A percentile compares a stretch with the other conserved stretches of the same genome.
Evolutionary conservation across 2,888 invertebrate genomes (phyloP).

Genomic region (Microctonus hyperodae): DNA sequence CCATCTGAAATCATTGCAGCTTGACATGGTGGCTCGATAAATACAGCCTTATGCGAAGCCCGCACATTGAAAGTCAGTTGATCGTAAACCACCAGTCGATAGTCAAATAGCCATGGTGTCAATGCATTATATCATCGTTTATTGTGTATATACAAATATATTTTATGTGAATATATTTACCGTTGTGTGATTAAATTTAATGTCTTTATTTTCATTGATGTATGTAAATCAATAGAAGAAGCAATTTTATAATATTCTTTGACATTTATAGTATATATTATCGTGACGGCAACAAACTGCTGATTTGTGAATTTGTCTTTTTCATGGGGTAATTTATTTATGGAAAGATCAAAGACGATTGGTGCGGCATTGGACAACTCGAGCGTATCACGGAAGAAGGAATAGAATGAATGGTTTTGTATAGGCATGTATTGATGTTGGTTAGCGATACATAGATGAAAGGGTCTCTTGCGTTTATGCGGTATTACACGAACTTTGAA

Average conservation of each 20-base stretch:
- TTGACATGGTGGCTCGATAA: constrained; percentile 15
- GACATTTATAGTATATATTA: too few relatives aligned
- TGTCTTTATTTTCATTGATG: not conserved
- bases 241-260: too few relatives aligned
- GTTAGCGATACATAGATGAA: constrained; percentile 7
- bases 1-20: constrained; percentile 3
- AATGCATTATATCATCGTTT: not conserved
- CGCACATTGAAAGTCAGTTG: constrained; percentile 32
- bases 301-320: not conserved
- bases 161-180: not conserved
- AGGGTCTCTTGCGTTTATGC: constrained; percentile 22
- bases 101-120: constrained; percentile 24
- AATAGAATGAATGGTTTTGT: not conserved
- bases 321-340: not conserved
- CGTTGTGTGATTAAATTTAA: not conserved
- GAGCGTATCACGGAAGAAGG: not conserved
- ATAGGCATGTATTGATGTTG: constrained; percentile 5
- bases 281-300: not conserved
- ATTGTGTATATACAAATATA: not conserved
- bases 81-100: constrained; percentile 29
- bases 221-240: not conserved
- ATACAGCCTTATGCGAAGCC: constrained; percentile 22
- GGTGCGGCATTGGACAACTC: not conserved
- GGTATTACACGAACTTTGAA: constrained; percentile 21
- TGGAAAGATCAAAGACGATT: not conserved